Evolutionary conservation across 2,888 invertebrate species (phyloP).

Genomic region (Oasisia sp.): DNA sequence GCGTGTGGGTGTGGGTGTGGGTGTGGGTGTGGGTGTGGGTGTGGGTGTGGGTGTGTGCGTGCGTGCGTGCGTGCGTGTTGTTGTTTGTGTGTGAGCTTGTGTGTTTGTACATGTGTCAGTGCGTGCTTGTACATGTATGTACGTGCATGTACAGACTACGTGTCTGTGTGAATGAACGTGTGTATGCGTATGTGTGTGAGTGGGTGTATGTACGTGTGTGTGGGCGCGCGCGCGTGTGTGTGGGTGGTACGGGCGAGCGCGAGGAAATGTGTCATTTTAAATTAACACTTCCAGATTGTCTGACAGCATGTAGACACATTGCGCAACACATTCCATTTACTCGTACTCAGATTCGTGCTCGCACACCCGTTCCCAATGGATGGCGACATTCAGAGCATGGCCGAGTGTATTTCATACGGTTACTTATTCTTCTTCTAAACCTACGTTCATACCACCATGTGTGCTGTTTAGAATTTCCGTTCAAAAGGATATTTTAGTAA

Average conservation of each 20-base stretch:
- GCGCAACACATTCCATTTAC: not conserved
- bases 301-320: not conserved
- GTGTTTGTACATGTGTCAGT: no score
- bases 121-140: not conserved
- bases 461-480: no score
- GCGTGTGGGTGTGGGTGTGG: not conserved
- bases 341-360: not conserved
- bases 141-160: not conserved
- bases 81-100: no score
- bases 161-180: no score
- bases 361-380: not conserved
- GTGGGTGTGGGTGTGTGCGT: not conserved
- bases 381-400: not conserved
- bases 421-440: no score
- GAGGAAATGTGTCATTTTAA: not conserved
- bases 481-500: no score
- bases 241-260: no score
- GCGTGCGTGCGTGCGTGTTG: no score
- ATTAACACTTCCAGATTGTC: not conserved
- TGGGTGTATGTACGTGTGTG: no score
- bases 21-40: not conserved
- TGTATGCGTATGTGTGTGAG: no score
- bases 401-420: no score
- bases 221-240: not conserved
- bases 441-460: no score